These are phyloP conservation scores for Cyclura pinguis DNA, from an alignment of 2,797 vertebrate species.

Conservation along the genomic window DNA sequence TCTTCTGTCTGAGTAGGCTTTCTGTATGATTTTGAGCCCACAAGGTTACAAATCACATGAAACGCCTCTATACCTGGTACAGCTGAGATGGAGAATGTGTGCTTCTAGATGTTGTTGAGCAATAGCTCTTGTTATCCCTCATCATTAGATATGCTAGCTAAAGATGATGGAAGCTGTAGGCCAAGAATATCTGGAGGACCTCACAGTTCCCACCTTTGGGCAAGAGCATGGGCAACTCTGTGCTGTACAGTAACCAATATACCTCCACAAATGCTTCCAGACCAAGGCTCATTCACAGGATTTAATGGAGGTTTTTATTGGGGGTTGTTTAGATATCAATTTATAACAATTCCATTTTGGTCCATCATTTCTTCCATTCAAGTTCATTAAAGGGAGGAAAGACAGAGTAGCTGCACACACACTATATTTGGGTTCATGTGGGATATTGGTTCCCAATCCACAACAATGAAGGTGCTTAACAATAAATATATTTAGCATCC, in stretches of 20 bases:
- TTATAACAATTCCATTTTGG: too few species aligned
- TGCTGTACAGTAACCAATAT: neutral
- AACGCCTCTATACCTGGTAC: neutral
- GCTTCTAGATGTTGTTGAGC: too few species aligned
- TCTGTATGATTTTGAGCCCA: neutral
- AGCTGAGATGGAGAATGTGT: too few species aligned
- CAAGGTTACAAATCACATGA: neutral
- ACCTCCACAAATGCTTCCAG: neutral
- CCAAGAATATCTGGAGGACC: too few species aligned
- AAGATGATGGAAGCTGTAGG: too few species aligned
- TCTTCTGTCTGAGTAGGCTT: neutral
- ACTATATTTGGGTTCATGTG: neutral
- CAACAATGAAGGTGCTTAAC: too few species aligned
- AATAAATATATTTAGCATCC: neutral
- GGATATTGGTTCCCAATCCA: neutral
- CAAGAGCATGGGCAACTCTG: neutral
- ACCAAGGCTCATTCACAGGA: neutral
- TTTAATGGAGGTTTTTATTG: neutral
- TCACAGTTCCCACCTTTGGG: too few species aligned
- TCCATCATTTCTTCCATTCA: too few species aligned
- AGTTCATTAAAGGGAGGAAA: neutral
- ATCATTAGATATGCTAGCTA: too few species aligned
- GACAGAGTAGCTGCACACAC: neutral
- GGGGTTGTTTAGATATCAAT: neutral
- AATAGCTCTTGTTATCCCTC: too few species aligned